Conservation (phyloP, 2,113 vertebrate species). For the Oceanodroma tethys region DNA sequence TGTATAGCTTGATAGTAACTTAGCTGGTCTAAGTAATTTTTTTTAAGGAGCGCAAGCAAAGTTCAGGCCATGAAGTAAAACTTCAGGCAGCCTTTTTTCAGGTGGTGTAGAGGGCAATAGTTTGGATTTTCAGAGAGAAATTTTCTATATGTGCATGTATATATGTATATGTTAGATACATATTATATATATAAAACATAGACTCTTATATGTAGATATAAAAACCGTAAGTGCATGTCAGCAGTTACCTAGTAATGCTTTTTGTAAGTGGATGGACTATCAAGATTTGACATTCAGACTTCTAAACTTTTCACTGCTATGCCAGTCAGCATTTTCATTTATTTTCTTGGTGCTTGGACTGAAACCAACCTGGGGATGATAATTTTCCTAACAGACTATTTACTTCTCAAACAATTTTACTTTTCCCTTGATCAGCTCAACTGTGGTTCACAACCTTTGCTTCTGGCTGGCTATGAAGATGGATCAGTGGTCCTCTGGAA, state of each 20-base stretch:
- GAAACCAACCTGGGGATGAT: neutral
- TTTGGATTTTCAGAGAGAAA: neutral
- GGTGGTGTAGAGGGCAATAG: neutral
- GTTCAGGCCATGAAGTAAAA: neutral
- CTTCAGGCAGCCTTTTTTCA: neutral
- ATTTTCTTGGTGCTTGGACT: neutral
- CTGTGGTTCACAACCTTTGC: constrained; percentile 74
- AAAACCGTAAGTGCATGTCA: neutral
- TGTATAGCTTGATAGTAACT: neutral
- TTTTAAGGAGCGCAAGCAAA: neutral
- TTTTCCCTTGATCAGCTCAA: constrained; percentile 67
- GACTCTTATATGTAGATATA: neutral
- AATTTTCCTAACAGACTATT: neutral
- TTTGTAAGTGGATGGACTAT: neutral
- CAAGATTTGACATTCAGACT: neutral
- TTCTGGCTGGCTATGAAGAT: constrained; percentile 91
- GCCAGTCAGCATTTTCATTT: neutral
- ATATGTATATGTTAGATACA: neutral
- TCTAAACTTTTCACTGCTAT: neutral
- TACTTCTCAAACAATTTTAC: neutral
- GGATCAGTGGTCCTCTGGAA: constrained; percentile 92
- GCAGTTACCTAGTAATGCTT: neutral
- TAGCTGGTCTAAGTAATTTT: neutral
- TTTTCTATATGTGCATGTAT: accelerated
- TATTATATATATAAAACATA: neutral